Evolutionary conservation across 2,797 vertebrate genomes (phyloP).

Genomic region (Semotilus atromaculatus): DNA sequence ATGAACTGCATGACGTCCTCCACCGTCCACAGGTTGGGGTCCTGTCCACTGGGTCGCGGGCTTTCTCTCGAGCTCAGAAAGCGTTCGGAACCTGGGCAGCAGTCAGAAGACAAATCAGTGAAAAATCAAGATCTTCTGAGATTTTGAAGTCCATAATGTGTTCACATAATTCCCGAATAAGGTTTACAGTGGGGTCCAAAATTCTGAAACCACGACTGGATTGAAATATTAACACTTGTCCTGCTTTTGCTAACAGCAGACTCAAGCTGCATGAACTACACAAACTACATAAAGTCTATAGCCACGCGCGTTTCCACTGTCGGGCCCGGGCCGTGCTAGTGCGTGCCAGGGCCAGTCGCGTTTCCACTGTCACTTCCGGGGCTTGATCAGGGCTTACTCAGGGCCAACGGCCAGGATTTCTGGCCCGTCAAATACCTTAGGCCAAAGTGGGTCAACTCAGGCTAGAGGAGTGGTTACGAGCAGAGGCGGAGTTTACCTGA

Average conservation of each 20-base stretch:
- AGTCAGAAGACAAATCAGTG: neutral
- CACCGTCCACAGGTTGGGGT: slow-evolving; percentile 92
- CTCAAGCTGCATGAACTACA: neutral
- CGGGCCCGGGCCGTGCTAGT: too few species aligned
- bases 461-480: too few species aligned
- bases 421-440: too few species aligned
- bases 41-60: slow-evolving; percentile 78
- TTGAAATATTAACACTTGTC: neutral
- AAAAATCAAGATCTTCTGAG: neutral
- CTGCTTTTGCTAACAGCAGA: neutral
- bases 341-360: too few species aligned
- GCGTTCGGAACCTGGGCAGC: slow-evolving; percentile 80
- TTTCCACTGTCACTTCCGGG: too few species aligned
- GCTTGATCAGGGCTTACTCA: too few species aligned
- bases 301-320: too few species aligned
- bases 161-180: neutral
- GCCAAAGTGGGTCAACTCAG: too few species aligned
- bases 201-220: neutral
- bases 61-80: slow-evolving; percentile 76
- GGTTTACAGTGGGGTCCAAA: neutral
- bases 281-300: too few species aligned
- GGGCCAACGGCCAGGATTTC: too few species aligned
- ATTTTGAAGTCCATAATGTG: neutral
- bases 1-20: slow-evolving; percentile 98
- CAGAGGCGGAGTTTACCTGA: too few species aligned